Base-by-base conservation (phyloP, 1,140 invertebrate species). In the Melitaea cinxia region DNA sequence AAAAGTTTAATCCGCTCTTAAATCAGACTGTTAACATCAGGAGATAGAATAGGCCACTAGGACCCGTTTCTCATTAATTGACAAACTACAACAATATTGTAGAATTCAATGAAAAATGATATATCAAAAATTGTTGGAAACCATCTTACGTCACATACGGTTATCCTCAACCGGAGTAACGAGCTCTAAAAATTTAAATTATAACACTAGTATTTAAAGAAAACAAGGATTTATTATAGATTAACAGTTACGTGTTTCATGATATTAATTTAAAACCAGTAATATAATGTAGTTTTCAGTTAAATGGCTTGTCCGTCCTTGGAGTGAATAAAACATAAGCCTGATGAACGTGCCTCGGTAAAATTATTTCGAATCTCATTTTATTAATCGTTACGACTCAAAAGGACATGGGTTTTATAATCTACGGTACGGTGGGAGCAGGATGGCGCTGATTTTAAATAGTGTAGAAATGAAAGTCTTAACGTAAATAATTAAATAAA, bases 341-440 rank as follows among this genome's bases (percentile, higher is more conserved):
- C 86, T 89, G 86, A 89, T 75, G 62, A 75, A 73, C 73, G 86
- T 89, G 86, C 86, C 86, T 89, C 83, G 71, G 68, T 61, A 72
- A 68, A 52, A 78, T 81, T 68, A 79, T 77, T 82, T 80, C 64
- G 71, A 81, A 81, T 81, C 75, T 84, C 65, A 76, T 80, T 80
- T 73, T 61, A 66, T 39, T 57, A 45, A 58, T 60, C 57, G 65
- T 71, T 49, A 49, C 57, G 45, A 65, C 50, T 62, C 49, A 61
- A 58, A 65, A 67, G 61, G 60, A 62, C 54, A 37, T 39, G 37
- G 58, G 15, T 54, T 45, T 42, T 55, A 53, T 57, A 33, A 47
- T 63, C 53, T 68, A 47, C 26, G 33, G 10, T 68, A 33, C 14
- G 24, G 10, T 28, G 55, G 37, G 26, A 23, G 26, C 56, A 42